Conservation (phyloP, 1,140 invertebrate genomes). For the Drosophila athabasca region DNA sequence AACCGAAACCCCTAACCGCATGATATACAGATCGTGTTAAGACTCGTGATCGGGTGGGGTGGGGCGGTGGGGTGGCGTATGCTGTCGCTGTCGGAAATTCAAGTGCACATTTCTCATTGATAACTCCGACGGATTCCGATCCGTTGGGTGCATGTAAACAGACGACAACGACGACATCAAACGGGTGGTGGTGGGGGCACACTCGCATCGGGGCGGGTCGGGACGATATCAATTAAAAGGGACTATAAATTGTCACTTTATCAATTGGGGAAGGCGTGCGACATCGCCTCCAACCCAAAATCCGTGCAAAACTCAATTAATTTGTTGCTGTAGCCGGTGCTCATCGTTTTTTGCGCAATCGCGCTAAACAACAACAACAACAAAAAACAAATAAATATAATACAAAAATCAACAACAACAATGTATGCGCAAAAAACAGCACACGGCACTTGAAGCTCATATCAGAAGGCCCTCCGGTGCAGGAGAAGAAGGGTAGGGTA, state of each 20-base stretch:
- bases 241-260: constrained; percentile 77
- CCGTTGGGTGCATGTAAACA: constrained; percentile 51
- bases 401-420: too few relatives aligned
- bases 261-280: constrained; percentile 56
- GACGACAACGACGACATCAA: neutral
- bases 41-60: neutral
- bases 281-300: constrained; percentile 29
- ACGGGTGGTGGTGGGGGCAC: neutral
- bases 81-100: constrained; percentile 69
- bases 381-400: neutral
- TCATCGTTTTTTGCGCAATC: constrained; percentile 26
- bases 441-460: constrained; percentile 55
- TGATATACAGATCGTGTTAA: constrained; percentile 48
- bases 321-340: constrained; percentile 33
- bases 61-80: neutral
- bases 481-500: neutral
- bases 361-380: constrained; percentile 14
- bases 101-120: constrained; percentile 74
- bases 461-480: constrained; percentile 17
- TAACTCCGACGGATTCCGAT: constrained; percentile 34
- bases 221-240: constrained; percentile 73
- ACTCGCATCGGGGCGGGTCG: constrained; percentile 14
- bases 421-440: constrained; percentile 24
- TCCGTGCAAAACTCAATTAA: constrained; percentile 56
- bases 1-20: constrained; percentile 28